These are phyloP conservation scores for Pagetopsis macropterus DNA, from an alignment of 2,797 vertebrate genomes.

Conservation along the genomic window DNA sequence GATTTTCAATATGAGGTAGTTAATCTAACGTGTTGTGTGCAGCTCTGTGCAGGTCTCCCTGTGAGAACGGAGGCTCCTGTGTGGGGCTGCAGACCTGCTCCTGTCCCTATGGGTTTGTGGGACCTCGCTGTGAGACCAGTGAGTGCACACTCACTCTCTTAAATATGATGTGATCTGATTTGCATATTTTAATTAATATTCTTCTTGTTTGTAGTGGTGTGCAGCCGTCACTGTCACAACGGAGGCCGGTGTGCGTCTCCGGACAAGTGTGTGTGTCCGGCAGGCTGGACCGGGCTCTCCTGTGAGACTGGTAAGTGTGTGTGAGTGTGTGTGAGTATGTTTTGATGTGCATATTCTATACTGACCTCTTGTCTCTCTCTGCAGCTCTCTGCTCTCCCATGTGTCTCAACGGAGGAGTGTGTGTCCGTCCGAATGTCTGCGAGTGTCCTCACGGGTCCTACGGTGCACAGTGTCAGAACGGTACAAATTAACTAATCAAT, in stretches of 20 bases:
- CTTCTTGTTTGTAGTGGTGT: slow-evolving; percentile 78
- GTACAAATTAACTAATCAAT: slow-evolving; percentile 63
- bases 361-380: neutral
- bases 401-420: slow-evolving; percentile 86
- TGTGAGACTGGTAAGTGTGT: slow-evolving; percentile 83
- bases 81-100: slow-evolving; percentile 85
- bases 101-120: slow-evolving; percentile 86
- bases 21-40: neutral
- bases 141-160: slow-evolving; percentile 40
- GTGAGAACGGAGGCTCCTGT: slow-evolving; percentile 84
- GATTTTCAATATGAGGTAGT: neutral
- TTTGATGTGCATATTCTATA: neutral
- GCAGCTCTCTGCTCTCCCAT: slow-evolving; percentile 84
- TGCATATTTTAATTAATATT: too few species aligned
- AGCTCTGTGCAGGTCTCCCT: slow-evolving; percentile 79
- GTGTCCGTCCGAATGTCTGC: slow-evolving; percentile 78
- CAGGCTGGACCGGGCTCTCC: slow-evolving; percentile 84
- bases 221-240: slow-evolving; percentile 85
- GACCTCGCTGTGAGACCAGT: slow-evolving; percentile 85
- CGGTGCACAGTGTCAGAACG: slow-evolving; percentile 83
- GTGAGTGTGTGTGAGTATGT: slow-evolving; percentile 3
- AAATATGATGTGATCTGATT: too few species aligned
- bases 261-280: slow-evolving; percentile 81
- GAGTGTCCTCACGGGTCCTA: slow-evolving; percentile 86
- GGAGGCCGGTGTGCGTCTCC: slow-evolving; percentile 84